Evolutionary conservation across 2,797 vertebrate genomes (phyloP).

Genomic region (Microcaecilia unicolor): DNA sequence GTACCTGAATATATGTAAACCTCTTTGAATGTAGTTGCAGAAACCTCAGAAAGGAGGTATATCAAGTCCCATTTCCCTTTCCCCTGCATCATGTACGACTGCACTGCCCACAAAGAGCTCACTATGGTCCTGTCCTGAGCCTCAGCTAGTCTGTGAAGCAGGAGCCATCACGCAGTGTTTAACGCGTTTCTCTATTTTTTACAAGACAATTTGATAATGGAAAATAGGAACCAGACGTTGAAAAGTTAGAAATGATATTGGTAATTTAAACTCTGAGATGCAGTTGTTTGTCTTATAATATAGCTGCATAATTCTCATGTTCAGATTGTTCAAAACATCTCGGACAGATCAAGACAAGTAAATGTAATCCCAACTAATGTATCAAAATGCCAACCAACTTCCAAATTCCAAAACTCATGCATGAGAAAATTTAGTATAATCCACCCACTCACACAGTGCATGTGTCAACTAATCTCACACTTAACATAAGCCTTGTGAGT

Average conservation of each 20-base stretch:
- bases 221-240: neutral
- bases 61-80: too few relatives aligned
- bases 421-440: slow-evolving; percentile 42
- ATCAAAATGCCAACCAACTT: slow-evolving; percentile 38
- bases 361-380: slow-evolving; percentile 30
- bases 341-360: slow-evolving; percentile 42
- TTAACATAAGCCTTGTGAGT: slow-evolving; percentile 7
- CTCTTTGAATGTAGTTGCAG: too few relatives aligned
- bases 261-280: too few relatives aligned
- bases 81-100: too few relatives aligned
- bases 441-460: slow-evolving; percentile 28
- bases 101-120: too few relatives aligned
- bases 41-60: too few relatives aligned
- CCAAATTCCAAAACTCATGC: slow-evolving; percentile 30
- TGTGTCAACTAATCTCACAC: slow-evolving; percentile 26
- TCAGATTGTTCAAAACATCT: slow-evolving; percentile 43
- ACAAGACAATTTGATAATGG: neutral
- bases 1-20: too few relatives aligned
- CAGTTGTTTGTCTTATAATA: slow-evolving; percentile 27
- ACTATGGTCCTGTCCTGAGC: too few relatives aligned
- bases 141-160: too few relatives aligned
- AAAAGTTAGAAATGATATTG: too few relatives aligned
- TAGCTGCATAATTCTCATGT: slow-evolving; percentile 44
- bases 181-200: too few relatives aligned
- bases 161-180: too few relatives aligned